Evolutionary conservation across 2,888 invertebrate genomes (phyloP), one percentile per base, ranked within the genome.

Genomic region (Caenorhabditis sulstoni): DNA sequence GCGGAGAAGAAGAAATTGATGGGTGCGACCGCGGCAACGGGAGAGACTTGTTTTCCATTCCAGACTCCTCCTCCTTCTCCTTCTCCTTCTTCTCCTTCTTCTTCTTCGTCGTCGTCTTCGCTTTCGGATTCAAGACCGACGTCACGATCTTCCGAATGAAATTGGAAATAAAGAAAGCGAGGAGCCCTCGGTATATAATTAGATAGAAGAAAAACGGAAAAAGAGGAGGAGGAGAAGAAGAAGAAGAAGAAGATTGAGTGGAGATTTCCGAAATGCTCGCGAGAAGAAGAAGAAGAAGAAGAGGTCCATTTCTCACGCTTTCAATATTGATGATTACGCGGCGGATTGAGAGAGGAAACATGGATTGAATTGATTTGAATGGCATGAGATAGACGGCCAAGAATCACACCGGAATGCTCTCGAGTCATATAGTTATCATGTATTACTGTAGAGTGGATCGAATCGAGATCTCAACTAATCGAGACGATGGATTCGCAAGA

Each of bases 1-100:
- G 59, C n/a, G n/a, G n/a, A n/a, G 39, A 37, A 20, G 45, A 20
- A 57, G 45, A 71, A 71, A 71, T 71, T 71, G 71, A 71, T 64
- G 71, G 57, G 64, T 71, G 39, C 37, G n/a, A n/a, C n/a, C n/a
- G 35, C 29, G 20, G 55, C n/a, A 16, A 35, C 53, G 29, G n/a
- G n/a, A 1, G 53, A 29, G n/a, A n/a, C 39, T 55, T 66, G 50
- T 71, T 64, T 71, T 57, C 70, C 41, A 47, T 55, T 53, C 23
- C 44, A 45, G 61, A 7, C 29, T 29, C 29, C 29, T 29, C 7
- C 29, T 29, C 29, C 29, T 29, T 29, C 29, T 3, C 29, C 29
- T 29, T 7, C 29, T 29, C 29, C 29, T 29, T 29, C 29, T 29
- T 29, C 29, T 29, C 7, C 29, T 29, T 29, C 29, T 29, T 29